These are phyloP conservation scores for Stenolophus ochropezus DNA, from an alignment of 2,888 invertebrate genomes.

Conservation along the genomic window DNA sequence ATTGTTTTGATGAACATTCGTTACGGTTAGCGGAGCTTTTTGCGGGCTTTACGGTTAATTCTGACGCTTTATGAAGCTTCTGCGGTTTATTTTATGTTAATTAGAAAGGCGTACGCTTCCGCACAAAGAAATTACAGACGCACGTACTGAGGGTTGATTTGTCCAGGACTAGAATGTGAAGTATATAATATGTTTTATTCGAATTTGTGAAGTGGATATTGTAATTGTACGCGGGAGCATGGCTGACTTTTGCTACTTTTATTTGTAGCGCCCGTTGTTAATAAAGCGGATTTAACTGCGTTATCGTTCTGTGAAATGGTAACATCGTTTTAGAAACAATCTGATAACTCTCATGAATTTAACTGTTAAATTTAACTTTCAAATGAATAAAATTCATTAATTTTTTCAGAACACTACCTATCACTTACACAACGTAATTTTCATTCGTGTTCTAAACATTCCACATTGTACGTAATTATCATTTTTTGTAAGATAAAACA, in stretches of 20 bases:
- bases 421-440: not conserved
- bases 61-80: constrained; percentile 46
- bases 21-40: constrained; percentile 58
- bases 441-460: not conserved
- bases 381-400: not conserved
- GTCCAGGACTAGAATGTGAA: not conserved
- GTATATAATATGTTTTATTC: constrained; percentile 30
- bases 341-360: constrained; percentile 18
- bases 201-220: constrained; percentile 34
- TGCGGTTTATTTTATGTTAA: constrained; percentile 56
- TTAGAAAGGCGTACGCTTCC: constrained; percentile 24
- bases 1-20: constrained; percentile 56
- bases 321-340: not conserved
- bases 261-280: constrained; percentile 5
- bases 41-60: constrained; percentile 50
- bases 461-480: no score
- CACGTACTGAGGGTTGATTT: constrained; percentile 18
- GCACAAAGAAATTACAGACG: constrained; percentile 34
- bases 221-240: constrained; percentile 13
- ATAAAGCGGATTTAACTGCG: constrained; percentile 5
- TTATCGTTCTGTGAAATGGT: constrained; percentile 1
- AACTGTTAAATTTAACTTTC: constrained; percentile 11
- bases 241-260: not conserved
- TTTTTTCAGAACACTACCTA: not conserved
- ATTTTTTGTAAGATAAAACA: no score